Evolutionary conservation across 2,888 invertebrate species (phyloP), one percentile per base, ranked within the genome.

Genomic region (Iphiclides podalirius): DNA sequence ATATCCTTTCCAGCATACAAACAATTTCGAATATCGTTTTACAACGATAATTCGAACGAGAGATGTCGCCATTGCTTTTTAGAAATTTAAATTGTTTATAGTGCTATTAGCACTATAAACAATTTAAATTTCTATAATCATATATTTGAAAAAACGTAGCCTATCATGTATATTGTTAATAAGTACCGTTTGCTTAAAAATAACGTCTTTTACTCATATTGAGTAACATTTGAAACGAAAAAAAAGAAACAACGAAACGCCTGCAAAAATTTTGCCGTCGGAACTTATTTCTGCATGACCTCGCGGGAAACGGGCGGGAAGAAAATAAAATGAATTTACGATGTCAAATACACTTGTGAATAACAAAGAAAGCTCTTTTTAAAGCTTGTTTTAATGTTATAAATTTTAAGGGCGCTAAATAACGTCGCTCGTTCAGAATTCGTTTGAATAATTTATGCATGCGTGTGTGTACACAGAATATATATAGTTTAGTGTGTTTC

Each of bases 231-330:
- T 23, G 34, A 43, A 49, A 23, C 23, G 33, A 49, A 34, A 16
- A n/a, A n/a, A n/a, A n/a, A 12, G n/a, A 31, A 31, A n/a, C 11
- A n/a, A n/a, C 12, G 44, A 26, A 38, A 43, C 1, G 34, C 37
- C 23, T 4, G 8, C 28, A 31, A 35, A 43, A 48, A 34, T 40
- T 39, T 44, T 40, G 49, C 49, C 44, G 44, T 34, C 49, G 44
- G 49, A 40, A 39, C 15, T 40, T 44, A 44, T 50, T 50, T 44
- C 35, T 40, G 44, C 28, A 17, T 28, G 39, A 44, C 34, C 26
- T 26, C 38, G 42, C 16, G 35, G 12, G 16, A 28, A 13, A 50
- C 38, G 14, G 35, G 13, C 44, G 35, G 39, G 17, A 49, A 49
- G 38, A 37, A 49, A 44, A 44, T 44, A 40, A 49, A 49, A 39